Evolutionary conservation across 2,888 invertebrate species (phyloP), one percentile per base, ranked within the genome.

Genomic region (Tetragonula carbonaria): DNA sequence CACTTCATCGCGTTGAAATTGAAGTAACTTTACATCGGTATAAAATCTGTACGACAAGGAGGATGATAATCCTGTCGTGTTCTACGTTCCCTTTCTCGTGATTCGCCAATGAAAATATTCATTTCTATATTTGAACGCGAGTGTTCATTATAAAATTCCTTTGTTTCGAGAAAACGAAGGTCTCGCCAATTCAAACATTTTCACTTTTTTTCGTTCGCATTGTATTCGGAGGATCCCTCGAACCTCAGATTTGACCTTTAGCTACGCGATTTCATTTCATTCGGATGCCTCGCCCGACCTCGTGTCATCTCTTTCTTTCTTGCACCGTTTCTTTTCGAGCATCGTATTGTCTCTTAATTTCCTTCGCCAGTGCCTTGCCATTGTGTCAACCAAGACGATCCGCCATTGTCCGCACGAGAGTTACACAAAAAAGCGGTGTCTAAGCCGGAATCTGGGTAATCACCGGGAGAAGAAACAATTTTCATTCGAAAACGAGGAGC

Each of bases 331-430:
- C 23, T 57, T 50, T 38, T 45, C n/a, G 21, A 5, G 5, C 18
- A 18, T 2, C 38, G 23, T 45, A 72, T 72, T 57, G 38, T 72
- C 38, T 23, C 57, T 50, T 59, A 59, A 57, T 72, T 45, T 72
- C 72, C 72, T 23, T 21, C 45, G n/a, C 33, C 18, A 55, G 62
- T 16, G 57, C 28, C 28, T 28, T 28, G 28, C 45, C 57, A 45
- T 45, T 72, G 18, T 13, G n/a, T 45, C n/a, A 33, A 65, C 65
- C 28, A 59, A 45, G 59, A 59, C 23, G n/a, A 57, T 45, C 45
- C 45, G 16, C 23, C 23, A 51, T 50, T 45, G 67, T 68, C 18
- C n/a, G 21, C 4, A 11, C 23, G 3, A 18, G 45, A 57, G 18
- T 0, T 45, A 13, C 28, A 3, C n/a, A 38, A 23, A 45, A 28